Evolutionary conservation across 2,888 invertebrate species (phyloP).

Genomic region (Agonopterix subpropinquella): DNA sequence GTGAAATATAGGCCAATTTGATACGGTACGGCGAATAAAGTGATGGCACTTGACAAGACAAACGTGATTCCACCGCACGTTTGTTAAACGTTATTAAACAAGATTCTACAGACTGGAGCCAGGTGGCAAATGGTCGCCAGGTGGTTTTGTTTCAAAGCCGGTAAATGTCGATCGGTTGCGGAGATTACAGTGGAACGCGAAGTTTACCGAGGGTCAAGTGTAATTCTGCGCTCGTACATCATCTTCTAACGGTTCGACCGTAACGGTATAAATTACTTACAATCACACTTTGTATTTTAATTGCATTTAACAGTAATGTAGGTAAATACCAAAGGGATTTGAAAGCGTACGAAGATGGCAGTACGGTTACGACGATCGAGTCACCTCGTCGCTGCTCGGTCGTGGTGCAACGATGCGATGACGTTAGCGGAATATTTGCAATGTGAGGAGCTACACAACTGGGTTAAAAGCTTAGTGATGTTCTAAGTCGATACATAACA

Average conservation of each 20-base stretch:
- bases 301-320: not conserved
- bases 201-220: slow-evolving; percentile 23
- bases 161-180: slow-evolving; percentile 16
- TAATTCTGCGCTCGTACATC: slow-evolving; percentile 21
- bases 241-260: slow-evolving; percentile 14
- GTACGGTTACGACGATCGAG: slow-evolving; percentile 21
- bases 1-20: slow-evolving; percentile 4
- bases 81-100: slow-evolving; percentile 4
- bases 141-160: slow-evolving; percentile 10
- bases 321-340: slow-evolving; percentile 4
- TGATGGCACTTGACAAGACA: slow-evolving; percentile 6
- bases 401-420: slow-evolving; percentile 17
- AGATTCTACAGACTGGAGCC: slow-evolving; percentile 5
- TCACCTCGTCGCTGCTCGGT: slow-evolving; percentile 18
- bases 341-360: not conserved
- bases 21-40: slow-evolving; percentile 6
- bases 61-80: slow-evolving; percentile 6
- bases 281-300: slow-evolving; percentile 1
- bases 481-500: slow-evolving; percentile 15
- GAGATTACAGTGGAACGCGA: slow-evolving; percentile 18
- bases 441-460: slow-evolving; percentile 37
- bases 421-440: slow-evolving; percentile 47
- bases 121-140: slow-evolving; percentile 11
- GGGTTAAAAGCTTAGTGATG: slow-evolving; percentile 61
- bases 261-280: slow-evolving; percentile 8